Evolutionary conservation across 2,888 invertebrate genomes (phyloP).

Genomic region (Eupithecia inturbata): DNA sequence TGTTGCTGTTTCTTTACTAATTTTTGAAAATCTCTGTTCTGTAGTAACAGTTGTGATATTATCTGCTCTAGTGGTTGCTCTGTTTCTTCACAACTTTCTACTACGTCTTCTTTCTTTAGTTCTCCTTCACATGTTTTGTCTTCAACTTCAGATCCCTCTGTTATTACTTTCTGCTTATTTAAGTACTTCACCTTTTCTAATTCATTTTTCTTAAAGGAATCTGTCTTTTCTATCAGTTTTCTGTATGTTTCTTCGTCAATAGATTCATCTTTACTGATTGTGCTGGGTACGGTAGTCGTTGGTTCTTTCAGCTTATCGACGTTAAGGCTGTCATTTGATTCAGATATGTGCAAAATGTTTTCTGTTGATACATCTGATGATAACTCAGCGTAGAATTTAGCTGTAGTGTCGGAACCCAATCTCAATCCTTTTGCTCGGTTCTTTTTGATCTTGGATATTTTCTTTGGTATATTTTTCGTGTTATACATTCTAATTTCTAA

Average conservation of each 20-base stretch:
- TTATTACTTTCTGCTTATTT: constrained; percentile 79
- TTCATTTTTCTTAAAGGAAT: constrained; percentile 82
- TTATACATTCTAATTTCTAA: constrained; percentile 86
- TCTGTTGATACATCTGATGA: constrained; percentile 86
- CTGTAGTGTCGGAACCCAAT: constrained; percentile 78
- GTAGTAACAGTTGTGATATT: constrained; percentile 92
- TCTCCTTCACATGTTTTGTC: constrained; percentile 62
- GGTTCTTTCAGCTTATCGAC: constrained; percentile 66
- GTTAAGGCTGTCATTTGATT: constrained; percentile 86
- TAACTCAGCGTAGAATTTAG: constrained; percentile 88
- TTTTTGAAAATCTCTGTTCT: constrained; percentile 92
- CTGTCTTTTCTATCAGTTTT: constrained; percentile 80
- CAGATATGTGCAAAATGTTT: constrained; percentile 85
- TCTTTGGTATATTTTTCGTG: constrained; percentile 88
- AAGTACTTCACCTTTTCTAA: constrained; percentile 79
- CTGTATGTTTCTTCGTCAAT: constrained; percentile 80
- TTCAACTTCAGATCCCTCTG: constrained; percentile 73
- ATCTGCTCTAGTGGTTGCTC: constrained; percentile 89
- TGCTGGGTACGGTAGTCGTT: constrained; percentile 56
- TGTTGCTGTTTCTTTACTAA: constrained; percentile 89
- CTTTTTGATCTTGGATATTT: constrained; percentile 88
- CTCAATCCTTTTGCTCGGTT: constrained; percentile 84
- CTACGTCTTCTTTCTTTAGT: constrained; percentile 51
- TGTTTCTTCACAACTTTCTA: constrained; percentile 66
- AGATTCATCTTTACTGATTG: constrained; percentile 74